phyloP scores from a whole-genome alignment of 2,797 vertebrate species.

The Prunella strophiata region DNA sequence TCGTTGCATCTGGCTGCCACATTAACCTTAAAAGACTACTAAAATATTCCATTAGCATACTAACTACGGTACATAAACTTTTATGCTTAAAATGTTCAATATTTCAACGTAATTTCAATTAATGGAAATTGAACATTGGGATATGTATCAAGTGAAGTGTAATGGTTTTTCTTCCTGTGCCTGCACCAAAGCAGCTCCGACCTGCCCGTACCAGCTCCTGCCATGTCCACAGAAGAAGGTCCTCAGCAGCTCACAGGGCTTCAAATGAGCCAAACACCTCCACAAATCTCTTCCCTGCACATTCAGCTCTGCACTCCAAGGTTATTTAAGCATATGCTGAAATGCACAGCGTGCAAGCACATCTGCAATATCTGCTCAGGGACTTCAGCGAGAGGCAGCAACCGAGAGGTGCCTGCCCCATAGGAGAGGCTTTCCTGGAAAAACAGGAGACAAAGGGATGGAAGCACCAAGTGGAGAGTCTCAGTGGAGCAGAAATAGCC shows the following conservation, averaged over 20 bases:
- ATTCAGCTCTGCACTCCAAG: neutral
- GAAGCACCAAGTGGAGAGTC: neutral
- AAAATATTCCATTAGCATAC: constrained; percentile 40
- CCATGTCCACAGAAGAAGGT: neutral
- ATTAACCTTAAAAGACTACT: constrained; percentile 35
- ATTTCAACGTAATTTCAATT: constrained; percentile 58
- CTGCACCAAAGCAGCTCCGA: neutral
- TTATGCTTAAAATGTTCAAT: constrained; percentile 19
- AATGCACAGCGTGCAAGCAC: rapidly evolving
- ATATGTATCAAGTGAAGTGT: constrained; percentile 4
- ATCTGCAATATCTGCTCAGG: neutral
- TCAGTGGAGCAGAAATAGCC: neutral
- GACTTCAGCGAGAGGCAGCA: neutral
- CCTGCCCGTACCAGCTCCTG: rapidly evolving
- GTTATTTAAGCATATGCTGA: neutral
- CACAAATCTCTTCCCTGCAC: neutral
- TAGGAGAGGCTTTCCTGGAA: neutral
- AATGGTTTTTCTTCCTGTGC: neutral
- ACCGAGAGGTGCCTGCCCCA: rapidly evolving
- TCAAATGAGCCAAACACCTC: rapidly evolving
- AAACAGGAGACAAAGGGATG: neutral
- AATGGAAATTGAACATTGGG: constrained; percentile 30
- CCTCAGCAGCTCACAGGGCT: neutral
- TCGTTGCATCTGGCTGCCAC: neutral
- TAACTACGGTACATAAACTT: constrained; percentile 48